A percentile compares a stretch with the other conserved stretches of the same genome.
Evolutionary conservation across 2,797 vertebrate species (phyloP).

Genomic region (Uromys caudimaculatus): DNA sequence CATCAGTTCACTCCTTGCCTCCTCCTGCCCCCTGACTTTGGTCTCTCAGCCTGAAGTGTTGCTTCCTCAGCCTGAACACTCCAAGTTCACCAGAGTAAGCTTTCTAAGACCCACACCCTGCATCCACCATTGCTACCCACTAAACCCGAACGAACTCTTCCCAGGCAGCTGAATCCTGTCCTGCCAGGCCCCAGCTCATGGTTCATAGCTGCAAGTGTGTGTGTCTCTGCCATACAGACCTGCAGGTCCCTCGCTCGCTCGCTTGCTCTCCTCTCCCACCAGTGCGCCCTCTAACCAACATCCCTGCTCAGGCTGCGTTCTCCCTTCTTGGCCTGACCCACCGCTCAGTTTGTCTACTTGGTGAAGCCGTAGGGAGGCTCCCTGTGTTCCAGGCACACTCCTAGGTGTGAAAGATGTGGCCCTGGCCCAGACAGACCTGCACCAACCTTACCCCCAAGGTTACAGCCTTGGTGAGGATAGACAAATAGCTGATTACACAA

Average conservation of each 20-base stretch:
- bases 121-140: not conserved
- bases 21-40: not conserved
- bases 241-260: not conserved
- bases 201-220: not conserved
- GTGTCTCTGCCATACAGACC: not conserved
- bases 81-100: not conserved
- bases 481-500: not conserved
- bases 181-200: not conserved
- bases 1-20: not conserved
- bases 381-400: not conserved
- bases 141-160: not conserved
- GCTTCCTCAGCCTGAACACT: not conserved
- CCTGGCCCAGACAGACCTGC: not conserved
- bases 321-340: not conserved
- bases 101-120: conserved; percentile 23
- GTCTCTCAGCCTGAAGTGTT: not conserved
- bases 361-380: not conserved
- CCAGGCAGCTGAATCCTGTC: not conserved
- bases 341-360: not conserved
- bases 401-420: not conserved
- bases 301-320: not conserved
- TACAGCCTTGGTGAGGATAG: not conserved
- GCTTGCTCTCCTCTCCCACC: not conserved
- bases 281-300: not conserved
- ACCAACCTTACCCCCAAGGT: not conserved